These are phyloP conservation scores for Drosophila sordidapex DNA, from an alignment of 2,888 invertebrate genomes.

Conservation along the genomic window DNA sequence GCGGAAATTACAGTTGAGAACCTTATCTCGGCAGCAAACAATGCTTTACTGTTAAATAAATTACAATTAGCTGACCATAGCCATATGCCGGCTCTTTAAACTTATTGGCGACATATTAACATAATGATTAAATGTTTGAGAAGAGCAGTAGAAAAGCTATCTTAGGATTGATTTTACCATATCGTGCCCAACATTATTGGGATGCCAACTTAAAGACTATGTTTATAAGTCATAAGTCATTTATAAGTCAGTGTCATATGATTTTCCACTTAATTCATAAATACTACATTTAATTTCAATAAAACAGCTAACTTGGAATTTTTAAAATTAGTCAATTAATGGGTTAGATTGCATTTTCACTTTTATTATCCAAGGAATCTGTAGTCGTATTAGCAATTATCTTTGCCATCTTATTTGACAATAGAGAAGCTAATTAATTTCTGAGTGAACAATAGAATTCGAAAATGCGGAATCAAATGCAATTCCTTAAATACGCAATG, in stretches of 20 bases:
- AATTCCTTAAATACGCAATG: too few relatives aligned
- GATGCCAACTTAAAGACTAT: not conserved
- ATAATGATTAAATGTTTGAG: not conserved
- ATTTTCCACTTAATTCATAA: not conserved
- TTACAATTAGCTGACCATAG: not conserved
- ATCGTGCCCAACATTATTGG: not conserved
- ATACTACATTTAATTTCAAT: not conserved
- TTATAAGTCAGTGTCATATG: not conserved
- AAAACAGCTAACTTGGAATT: not conserved
- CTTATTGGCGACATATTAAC: not conserved
- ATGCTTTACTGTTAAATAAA: not conserved
- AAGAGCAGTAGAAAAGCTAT: not conserved
- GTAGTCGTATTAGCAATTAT: not conserved
- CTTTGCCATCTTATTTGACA: not conserved
- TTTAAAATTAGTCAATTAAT: too few relatives aligned
- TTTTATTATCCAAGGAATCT: not conserved
- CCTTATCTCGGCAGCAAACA: constrained; percentile 13
- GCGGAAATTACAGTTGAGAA: constrained; percentile 32
- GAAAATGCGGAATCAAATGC: not conserved
- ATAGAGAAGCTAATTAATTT: constrained; percentile 1
- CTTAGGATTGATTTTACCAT: not conserved
- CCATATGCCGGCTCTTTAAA: not conserved
- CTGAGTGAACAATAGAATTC: not conserved
- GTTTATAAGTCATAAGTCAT: too few relatives aligned
- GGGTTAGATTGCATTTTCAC: not conserved